Base-by-base conservation (phyloP, 1,140 invertebrate genomes). In the Delia radicum region DNA sequence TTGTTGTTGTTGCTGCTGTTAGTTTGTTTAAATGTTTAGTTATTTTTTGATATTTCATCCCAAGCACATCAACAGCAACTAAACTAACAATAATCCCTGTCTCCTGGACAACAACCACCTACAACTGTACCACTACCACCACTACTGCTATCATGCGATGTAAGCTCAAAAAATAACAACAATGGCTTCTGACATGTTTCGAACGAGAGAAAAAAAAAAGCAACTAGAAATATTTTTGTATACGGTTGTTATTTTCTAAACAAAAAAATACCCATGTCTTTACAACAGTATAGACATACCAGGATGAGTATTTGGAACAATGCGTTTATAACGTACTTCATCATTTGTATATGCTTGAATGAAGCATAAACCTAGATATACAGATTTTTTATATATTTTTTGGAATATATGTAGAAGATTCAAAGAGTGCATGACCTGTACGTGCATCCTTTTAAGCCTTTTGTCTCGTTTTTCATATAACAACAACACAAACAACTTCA, bases 101-200 rank as follows among this genome's bases (percentile, higher is more conserved):
- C 48, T 55, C 48, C 48, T 55, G 48, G 48, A 21, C 48, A 55
- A 55, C 46, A 55, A 55, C 18, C 46, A 55, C 12, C 15, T 10
- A 24, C 48, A 24, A 55, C 7, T 29, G 27, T 65, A 29, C 65
- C 3, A 55, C 65, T 27, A 69, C 65, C 65, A 8, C 21, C n/a
- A 5, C 5, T 21, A 55, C 48, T 55, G n/a, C 37, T 42, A 63
- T 27, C 21, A 65, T 65, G 62, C 31, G 29, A 69, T 69, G 65
- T 69, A 69, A 69, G 65, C 65, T 69, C 65, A 69, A 69, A 29
- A 55, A 33, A 69, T 69, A 69, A 69, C 65, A 33, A 69, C 65
- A 29, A 69, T 69, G 65, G 65, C 65, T 69, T 69, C 65, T 69
- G 65, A 69, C 65, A 69, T 69, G 33, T 69, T 69, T 69, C 21